Percentiles rank a stretch among this genome's conserved stretches.
phyloP scores from a whole-genome alignment of 2,113 vertebrate species.

The Tyto alba region DNA sequence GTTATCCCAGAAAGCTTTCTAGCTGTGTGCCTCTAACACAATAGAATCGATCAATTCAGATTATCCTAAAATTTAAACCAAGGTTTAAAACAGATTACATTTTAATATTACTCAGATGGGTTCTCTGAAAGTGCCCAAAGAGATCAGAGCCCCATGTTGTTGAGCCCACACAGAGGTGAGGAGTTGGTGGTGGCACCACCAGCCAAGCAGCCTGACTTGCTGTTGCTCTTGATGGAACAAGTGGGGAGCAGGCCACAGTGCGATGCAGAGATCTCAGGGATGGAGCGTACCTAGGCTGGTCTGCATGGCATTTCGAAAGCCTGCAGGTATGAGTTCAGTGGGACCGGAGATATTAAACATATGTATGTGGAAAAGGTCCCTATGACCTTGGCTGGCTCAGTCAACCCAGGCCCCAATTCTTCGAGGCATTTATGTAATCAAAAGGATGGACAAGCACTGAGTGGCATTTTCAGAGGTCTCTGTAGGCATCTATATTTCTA shows the following conservation, averaged over 20 bases:
- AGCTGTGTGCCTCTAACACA: neutral
- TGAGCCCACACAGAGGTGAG: neutral
- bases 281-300: neutral
- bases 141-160: accelerated
- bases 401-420: neutral
- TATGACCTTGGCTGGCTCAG: neutral
- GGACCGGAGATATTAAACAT: neutral
- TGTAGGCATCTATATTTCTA: neutral
- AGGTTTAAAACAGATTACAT: neutral
- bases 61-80: neutral
- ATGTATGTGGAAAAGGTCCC: neutral
- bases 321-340: neutral
- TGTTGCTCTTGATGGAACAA: neutral
- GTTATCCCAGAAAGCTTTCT: neutral
- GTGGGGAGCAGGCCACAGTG: accelerated
- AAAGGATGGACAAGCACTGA: neutral
- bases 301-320: accelerated
- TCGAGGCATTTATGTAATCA: neutral
- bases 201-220: neutral
- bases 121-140: neutral
- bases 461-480: neutral
- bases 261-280: accelerated
- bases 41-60: neutral
- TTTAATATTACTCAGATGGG: neutral
- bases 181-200: neutral